These are phyloP conservation scores for Riparia riparia DNA, from an alignment of 2,113 vertebrate genomes.

Conservation along the genomic window DNA sequence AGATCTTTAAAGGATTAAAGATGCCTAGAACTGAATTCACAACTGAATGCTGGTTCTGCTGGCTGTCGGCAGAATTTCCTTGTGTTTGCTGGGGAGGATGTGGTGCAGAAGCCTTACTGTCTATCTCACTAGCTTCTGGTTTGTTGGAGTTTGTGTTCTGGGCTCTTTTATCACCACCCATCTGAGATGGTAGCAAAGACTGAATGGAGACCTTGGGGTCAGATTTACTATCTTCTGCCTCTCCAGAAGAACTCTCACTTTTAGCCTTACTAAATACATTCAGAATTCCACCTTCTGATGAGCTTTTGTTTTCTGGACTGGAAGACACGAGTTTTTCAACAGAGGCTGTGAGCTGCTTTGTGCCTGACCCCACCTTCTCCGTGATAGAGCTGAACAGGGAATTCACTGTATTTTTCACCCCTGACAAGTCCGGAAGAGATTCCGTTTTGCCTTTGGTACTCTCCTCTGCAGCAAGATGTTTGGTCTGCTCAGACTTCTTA, in stretches of 20 bases:
- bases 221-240: conserved; percentile 58
- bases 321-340: conserved; percentile 77
- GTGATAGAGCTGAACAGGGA: conserved; percentile 86
- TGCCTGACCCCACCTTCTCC: conserved; percentile 82
- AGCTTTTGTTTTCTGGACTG: conserved; percentile 53
- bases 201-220: conserved; percentile 71
- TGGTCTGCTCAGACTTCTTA: conserved; percentile 37
- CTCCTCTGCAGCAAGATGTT: conserved; percentile 28
- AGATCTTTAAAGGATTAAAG: conserved; percentile 81
- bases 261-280: conserved; percentile 78
- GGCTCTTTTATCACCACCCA: conserved; percentile 10
- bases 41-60: conserved; percentile 66
- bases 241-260: conserved; percentile 70
- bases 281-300: conserved; percentile 73
- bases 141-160: background rate
- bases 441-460: conserved; percentile 29
- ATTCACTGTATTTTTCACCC: conserved; percentile 86
- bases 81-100: background rate
- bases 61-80: background rate
- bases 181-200: conserved; percentile 67
- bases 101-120: background rate
- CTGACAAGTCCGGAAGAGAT: conserved; percentile 76
- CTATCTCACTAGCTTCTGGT: background rate
- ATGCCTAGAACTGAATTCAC: conserved; percentile 81
- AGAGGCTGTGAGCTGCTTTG: conserved; percentile 80